Evolutionary conservation across 2,113 vertebrate species (phyloP).

Genomic region (Sphaerodactylus townsendi): DNA sequence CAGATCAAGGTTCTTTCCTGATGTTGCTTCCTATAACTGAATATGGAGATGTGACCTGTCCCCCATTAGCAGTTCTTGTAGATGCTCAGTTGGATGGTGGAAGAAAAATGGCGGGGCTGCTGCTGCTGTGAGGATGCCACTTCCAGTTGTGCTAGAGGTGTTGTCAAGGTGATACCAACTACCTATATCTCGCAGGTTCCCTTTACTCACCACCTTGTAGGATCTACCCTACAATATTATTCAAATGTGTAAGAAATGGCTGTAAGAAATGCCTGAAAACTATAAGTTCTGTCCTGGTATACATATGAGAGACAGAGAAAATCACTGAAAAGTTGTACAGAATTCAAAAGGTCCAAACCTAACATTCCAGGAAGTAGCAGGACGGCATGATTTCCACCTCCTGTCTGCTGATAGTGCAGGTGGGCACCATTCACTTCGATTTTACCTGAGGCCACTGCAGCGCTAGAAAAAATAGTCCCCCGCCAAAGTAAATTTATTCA

Average conservation of each 20-base stretch:
- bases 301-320: not conserved
- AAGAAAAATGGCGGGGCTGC: too few species aligned
- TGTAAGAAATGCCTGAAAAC: not conserved
- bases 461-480: conserved; percentile 70
- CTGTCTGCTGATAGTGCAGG: conserved; percentile 83
- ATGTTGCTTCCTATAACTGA: too few species aligned
- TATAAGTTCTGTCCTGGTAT: not conserved
- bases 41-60: too few species aligned
- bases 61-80: too few species aligned
- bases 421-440: conserved; percentile 84
- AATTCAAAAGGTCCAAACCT: conserved; percentile 72
- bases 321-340: conserved; percentile 3
- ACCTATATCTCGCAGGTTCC: too few species aligned
- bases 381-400: conserved; percentile 81
- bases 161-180: too few species aligned
- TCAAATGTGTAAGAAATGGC: too few species aligned
- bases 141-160: too few species aligned
- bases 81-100: too few species aligned
- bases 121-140: too few species aligned
- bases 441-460: conserved; percentile 72
- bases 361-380: conserved; percentile 90
- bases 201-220: too few species aligned
- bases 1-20: too few species aligned
- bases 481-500: conserved; percentile 22
- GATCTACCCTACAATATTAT: not conserved